A percentile compares a stretch with the other conserved stretches of the same genome.
These are phyloP conservation scores for Neomonachus schauinslandi DNA, from an alignment of 2,113 vertebrate genomes.

Conservation along the genomic window DNA sequence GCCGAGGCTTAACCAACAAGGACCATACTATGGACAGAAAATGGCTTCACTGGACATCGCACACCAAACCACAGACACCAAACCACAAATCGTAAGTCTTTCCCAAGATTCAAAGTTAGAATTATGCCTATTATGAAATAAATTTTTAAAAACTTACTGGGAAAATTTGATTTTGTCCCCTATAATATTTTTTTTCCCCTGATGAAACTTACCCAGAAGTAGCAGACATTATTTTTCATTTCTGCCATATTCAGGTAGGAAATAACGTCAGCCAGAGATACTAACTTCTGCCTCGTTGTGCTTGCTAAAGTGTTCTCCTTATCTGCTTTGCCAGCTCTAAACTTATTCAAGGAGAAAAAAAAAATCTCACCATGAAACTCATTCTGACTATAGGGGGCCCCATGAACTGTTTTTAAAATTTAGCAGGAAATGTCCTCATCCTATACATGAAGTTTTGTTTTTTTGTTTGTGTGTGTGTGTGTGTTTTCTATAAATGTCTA, in stretches of 20 bases:
- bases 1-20: conserved; percentile 70
- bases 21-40: neutral
- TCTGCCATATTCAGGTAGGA: conserved; percentile 79
- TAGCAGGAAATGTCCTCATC: conserved; percentile 57
- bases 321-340: conserved; percentile 77
- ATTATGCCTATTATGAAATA: neutral
- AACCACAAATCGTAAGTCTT: conserved; percentile 23
- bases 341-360: conserved; percentile 73
- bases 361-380: conserved; percentile 80
- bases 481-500: conserved; percentile 47
- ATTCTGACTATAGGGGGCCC: conserved; percentile 65
- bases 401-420: conserved; percentile 75
- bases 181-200: conserved; percentile 61
- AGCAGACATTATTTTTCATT: conserved; percentile 79
- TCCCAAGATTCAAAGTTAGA: conserved; percentile 42
- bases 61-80: neutral
- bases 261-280: conserved; percentile 80
- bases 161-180: conserved; percentile 67
- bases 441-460: conserved; percentile 27
- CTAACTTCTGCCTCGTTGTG: conserved; percentile 74
- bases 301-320: conserved; percentile 82
- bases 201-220: conserved; percentile 72
- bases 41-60: conserved; percentile 51
- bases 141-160: conserved; percentile 15
- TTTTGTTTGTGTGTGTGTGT: neutral